A percentile compares a stretch with the other conserved stretches of the same genome.
Evolutionary conservation across 2,888 invertebrate species (phyloP).

Genomic region (Lochmaea capreae): DNA sequence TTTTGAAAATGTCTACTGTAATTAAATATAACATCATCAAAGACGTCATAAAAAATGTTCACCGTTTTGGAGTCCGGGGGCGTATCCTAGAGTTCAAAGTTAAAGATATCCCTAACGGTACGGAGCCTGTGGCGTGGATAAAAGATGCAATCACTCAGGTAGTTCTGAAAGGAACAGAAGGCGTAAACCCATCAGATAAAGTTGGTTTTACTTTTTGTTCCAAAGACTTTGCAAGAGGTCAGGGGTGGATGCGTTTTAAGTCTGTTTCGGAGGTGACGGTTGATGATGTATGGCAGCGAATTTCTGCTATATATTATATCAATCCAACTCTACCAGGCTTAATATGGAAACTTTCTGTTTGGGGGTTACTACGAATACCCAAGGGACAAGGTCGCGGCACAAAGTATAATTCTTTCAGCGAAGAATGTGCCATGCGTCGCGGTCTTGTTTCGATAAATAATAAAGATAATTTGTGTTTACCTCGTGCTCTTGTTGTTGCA

Average conservation of each 20-base stretch:
- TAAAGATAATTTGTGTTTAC: slow-evolving; percentile 43
- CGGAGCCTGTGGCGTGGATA: background rate
- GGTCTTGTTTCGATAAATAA: slow-evolving; percentile 41
- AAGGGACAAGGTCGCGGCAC: background rate
- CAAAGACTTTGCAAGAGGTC: background rate
- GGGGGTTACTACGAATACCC: slow-evolving; percentile 28
- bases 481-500: slow-evolving; percentile 39
- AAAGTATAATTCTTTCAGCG: slow-evolving; percentile 31
- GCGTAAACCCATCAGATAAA: background rate
- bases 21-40: too few species aligned
- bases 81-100: slow-evolving; percentile 21
- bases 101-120: background rate
- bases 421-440: slow-evolving; percentile 36
- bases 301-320: slow-evolving; percentile 9
- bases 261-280: slow-evolving; percentile 1
- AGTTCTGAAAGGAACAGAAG: background rate
- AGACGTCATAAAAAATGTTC: too few species aligned
- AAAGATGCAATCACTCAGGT: background rate
- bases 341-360: slow-evolving; percentile 45
- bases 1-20: too few species aligned
- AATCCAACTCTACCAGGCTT: slow-evolving; percentile 29
- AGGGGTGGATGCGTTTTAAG: slow-evolving; percentile 58
- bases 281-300: too few species aligned
- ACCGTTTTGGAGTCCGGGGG: background rate
- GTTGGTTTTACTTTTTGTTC: slow-evolving; percentile 15